phyloP scores from a whole-genome alignment of 2,888 invertebrate species.

The Drosophila anceps region DNA sequence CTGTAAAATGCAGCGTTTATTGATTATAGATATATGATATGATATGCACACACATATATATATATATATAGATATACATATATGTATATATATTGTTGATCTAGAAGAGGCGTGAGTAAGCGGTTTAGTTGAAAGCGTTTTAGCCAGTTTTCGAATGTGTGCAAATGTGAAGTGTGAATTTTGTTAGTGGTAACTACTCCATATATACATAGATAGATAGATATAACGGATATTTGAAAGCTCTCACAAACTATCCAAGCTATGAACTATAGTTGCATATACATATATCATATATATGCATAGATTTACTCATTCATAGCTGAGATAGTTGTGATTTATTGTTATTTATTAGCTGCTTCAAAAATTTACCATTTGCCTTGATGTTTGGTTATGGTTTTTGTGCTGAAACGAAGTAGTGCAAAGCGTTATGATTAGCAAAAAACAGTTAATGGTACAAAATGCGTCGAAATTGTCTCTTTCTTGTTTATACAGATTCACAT shows the following conservation, averaged over 20 bases:
- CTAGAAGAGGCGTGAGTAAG: slow-evolving; percentile 52
- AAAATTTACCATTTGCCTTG: slow-evolving; percentile 92
- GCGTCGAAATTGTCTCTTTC: slow-evolving; percentile 29
- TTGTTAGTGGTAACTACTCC: slow-evolving; percentile 45
- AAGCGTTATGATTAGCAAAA: slow-evolving; percentile 79
- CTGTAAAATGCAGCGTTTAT: slow-evolving; percentile 56
- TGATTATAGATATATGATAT: slow-evolving; percentile 4
- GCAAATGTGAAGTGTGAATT: slow-evolving; percentile 62
- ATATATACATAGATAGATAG: slow-evolving; percentile 7
- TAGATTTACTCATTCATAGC: slow-evolving; percentile 27
- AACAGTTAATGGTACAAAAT: slow-evolving; percentile 60
- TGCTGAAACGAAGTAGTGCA: slow-evolving; percentile 89
- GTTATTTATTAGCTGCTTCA: slow-evolving; percentile 72
- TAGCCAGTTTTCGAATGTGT: slow-evolving; percentile 62
- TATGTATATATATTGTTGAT: neutral
- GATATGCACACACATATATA: neutral
- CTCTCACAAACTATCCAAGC: slow-evolving; percentile 21
- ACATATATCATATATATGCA: neutral
- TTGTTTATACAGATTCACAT: neutral
- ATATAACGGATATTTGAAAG: slow-evolving; percentile 20
- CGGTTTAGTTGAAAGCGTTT: slow-evolving; percentile 69
- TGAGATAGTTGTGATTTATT: slow-evolving; percentile 27
- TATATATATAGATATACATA: neutral
- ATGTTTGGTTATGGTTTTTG: slow-evolving; percentile 94
- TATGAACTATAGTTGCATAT: neutral